These are phyloP conservation scores for Pinna nobilis DNA, from an alignment of 1,140 invertebrate species.

Conservation along the genomic window DNA sequence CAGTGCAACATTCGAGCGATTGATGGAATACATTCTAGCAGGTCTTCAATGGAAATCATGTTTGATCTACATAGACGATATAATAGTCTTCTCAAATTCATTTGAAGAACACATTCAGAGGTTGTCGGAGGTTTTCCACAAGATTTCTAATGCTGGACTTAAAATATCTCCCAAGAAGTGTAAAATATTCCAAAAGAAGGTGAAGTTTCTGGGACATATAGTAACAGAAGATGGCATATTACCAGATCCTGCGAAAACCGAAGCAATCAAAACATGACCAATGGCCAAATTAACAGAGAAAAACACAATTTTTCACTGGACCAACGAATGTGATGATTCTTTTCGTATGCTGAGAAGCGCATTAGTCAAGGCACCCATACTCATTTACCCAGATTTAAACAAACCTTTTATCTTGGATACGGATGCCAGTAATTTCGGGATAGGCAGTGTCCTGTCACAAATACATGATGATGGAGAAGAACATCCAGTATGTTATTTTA, in stretches of 20 bases:
- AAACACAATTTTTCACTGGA: slow-evolving; percentile 6
- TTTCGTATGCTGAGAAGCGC: slow-evolving; percentile 11
- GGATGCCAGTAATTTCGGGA: not conserved
- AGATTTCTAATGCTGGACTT: slow-evolving; percentile 1
- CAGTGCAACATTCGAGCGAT: slow-evolving; percentile 37
- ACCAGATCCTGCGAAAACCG: slow-evolving; percentile 17
- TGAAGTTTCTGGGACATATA: slow-evolving; percentile 45
- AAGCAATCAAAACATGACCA: slow-evolving; percentile 57
- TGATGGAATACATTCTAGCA: slow-evolving; percentile 41
- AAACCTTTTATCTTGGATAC: not conserved
- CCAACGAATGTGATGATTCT: not conserved
- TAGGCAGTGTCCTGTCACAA: not conserved
- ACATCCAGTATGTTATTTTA: slow-evolving; percentile 50
- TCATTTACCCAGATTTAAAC: slow-evolving; percentile 23
- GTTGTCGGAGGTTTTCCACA: slow-evolving; percentile 23
- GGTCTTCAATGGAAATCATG: slow-evolving; percentile 28
- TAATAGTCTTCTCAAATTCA: slow-evolving; percentile 15
- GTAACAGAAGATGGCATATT: slow-evolving; percentile 7
- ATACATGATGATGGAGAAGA: slow-evolving; percentile 49
- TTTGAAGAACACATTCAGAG: slow-evolving; percentile 22
- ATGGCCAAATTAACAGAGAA: slow-evolving; percentile 29
- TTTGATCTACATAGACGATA: slow-evolving; percentile 40
- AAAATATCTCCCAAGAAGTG: slow-evolving; percentile 27
- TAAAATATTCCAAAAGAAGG: slow-evolving; percentile 28
- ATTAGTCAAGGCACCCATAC: slow-evolving; percentile 1